Conservation (phyloP, 2,797 vertebrate genomes). For the Parotocinclus haroldoi region DNA sequence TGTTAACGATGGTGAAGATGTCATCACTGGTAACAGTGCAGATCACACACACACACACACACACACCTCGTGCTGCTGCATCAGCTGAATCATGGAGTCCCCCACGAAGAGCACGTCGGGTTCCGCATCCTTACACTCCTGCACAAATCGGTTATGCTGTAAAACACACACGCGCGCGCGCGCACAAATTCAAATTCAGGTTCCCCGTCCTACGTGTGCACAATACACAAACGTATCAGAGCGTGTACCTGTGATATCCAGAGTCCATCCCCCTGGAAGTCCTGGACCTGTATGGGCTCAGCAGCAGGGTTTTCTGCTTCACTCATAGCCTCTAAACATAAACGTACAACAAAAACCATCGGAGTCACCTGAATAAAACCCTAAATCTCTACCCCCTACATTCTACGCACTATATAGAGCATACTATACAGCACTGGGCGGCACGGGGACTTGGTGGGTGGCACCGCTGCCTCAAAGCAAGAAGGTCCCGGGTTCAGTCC, state of each 20-base stretch:
- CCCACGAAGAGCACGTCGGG: slow-evolving; percentile 95
- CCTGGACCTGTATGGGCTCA: slow-evolving; percentile 78
- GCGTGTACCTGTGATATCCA: slow-evolving; percentile 90
- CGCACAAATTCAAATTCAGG: slow-evolving; percentile 4
- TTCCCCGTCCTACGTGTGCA: too few relatives aligned
- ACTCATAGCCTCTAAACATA: slow-evolving; percentile 76
- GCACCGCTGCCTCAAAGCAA: too few relatives aligned
- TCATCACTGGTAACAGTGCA: too few relatives aligned
- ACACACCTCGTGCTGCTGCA: slow-evolving; percentile 91
- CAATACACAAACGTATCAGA: too few relatives aligned
- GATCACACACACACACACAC: too few relatives aligned
- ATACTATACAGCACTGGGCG: too few relatives aligned
- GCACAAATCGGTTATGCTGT: slow-evolving; percentile 90
- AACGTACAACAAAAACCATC: not conserved
- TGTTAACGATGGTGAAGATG: too few relatives aligned
- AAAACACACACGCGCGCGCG: slow-evolving; percentile 26
- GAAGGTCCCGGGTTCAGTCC: too few relatives aligned
- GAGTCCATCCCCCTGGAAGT: slow-evolving; percentile 86
- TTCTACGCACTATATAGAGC: too few relatives aligned
- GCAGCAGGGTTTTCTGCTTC: slow-evolving; percentile 88
- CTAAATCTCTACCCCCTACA: too few relatives aligned
- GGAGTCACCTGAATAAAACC: too few relatives aligned
- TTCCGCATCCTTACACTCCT: slow-evolving; percentile 96
- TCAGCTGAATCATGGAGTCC: slow-evolving; percentile 94
- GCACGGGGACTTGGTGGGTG: too few relatives aligned